phyloP scores from a whole-genome alignment of 2,888 invertebrate species.

The Erannis defoliaria region DNA sequence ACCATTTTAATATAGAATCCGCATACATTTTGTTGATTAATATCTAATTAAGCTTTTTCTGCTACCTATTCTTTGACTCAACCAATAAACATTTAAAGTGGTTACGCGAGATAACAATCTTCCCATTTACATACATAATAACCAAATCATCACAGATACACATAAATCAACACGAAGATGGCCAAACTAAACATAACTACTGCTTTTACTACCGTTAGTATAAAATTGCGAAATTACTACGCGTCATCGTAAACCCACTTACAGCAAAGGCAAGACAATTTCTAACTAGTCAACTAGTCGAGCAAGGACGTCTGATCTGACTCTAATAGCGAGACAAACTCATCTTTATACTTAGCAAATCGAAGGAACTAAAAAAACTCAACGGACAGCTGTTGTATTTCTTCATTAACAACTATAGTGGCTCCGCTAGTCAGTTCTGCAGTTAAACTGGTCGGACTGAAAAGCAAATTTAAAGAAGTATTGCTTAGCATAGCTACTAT shows the following conservation, averaged over 20 bases:
- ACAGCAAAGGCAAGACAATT: conserved; percentile 33
- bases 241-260: conserved; percentile 58
- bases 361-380: neutral
- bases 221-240: conserved; percentile 55
- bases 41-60: conserved; percentile 9
- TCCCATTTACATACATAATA: conserved; percentile 17
- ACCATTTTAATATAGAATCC: neutral
- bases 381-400: neutral
- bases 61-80: conserved; percentile 16
- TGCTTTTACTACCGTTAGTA: conserved; percentile 47
- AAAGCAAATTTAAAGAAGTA: conserved; percentile 31
- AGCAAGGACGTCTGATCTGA: conserved; percentile 33
- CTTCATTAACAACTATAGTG: neutral
- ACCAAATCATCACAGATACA: conserved; percentile 21
- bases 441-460: conserved; percentile 12
- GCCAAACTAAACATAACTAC: conserved; percentile 9
- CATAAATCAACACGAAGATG: conserved; percentile 21
- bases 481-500: conserved; percentile 18
- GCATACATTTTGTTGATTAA: neutral
- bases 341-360: neutral
- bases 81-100: conserved; percentile 29
- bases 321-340: neutral
- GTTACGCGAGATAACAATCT: conserved; percentile 17
- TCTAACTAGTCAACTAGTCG: conserved; percentile 43
- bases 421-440: neutral